Conservation (phyloP, 2,113 vertebrate species). For the Phrynosoma platyrhinos region DNA sequence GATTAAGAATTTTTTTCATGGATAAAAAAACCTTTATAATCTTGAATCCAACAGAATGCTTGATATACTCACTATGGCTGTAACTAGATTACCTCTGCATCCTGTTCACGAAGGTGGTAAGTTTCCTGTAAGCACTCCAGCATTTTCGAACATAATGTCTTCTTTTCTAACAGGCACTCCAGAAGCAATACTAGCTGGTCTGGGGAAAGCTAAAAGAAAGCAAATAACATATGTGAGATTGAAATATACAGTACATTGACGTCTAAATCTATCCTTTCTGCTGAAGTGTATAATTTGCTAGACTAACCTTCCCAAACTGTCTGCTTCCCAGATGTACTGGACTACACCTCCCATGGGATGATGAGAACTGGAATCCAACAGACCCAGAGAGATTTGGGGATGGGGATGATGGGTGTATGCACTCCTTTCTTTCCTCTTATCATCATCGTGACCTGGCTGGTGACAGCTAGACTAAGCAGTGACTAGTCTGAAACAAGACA, state of each 20-base stretch:
- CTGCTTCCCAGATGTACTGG: neutral
- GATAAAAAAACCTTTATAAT: neutral
- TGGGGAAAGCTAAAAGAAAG: slow-evolving; percentile 85
- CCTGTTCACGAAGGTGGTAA: slow-evolving; percentile 83
- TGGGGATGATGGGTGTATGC: neutral
- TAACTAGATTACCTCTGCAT: slow-evolving; percentile 87
- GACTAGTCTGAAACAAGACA: slow-evolving; percentile 6
- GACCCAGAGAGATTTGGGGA: neutral
- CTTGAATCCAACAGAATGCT: neutral
- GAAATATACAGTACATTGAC: neutral
- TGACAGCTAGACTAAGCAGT: neutral
- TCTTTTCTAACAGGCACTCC: slow-evolving; percentile 89
- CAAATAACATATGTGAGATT: slow-evolving; percentile 51
- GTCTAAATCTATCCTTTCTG: slow-evolving; percentile 9
- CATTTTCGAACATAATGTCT: slow-evolving; percentile 75
- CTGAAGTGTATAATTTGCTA: slow-evolving; percentile 24
- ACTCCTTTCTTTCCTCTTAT: neutral
- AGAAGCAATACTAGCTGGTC: slow-evolving; percentile 93
- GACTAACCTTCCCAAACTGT: slow-evolving; percentile 14
- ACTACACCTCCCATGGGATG: neutral
- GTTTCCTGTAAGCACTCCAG: slow-evolving; percentile 81
- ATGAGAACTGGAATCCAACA: neutral
- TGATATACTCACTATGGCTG: neutral
- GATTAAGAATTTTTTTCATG: neutral
- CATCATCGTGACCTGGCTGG: neutral